Conservation (phyloP, 2,888 invertebrate genomes). For the Cyrtodaria siliqua region DNA sequence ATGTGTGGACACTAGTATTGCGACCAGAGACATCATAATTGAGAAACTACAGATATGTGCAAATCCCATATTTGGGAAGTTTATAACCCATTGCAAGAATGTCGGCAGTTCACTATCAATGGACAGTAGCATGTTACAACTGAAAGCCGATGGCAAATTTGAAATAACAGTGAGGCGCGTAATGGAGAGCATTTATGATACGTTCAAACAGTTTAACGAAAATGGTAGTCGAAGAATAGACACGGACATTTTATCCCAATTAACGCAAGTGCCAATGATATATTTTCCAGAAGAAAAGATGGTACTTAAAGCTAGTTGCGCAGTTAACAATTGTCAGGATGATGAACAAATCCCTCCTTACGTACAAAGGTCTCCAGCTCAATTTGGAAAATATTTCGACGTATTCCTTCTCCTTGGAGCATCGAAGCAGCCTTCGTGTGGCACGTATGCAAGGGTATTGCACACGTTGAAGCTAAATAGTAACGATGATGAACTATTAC, state of each 20-base stretch:
- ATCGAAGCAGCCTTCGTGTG: conserved; percentile 45
- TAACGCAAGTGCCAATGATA: conserved; percentile 17
- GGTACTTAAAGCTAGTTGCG: conserved; percentile 55
- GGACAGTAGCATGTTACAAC: background rate
- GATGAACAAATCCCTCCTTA: conserved; percentile 67
- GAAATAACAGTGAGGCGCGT: background rate
- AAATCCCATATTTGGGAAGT: background rate
- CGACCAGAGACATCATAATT: too few relatives aligned
- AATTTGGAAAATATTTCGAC: conserved; percentile 58
- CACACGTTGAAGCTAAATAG: conserved; percentile 39
- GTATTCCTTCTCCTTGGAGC: conserved; percentile 70
- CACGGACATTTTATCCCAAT: background rate
- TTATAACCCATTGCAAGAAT: conserved; percentile 9
- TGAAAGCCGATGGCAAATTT: background rate
- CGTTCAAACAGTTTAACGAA: background rate
- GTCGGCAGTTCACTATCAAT: background rate
- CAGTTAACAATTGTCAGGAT: conserved; percentile 48
- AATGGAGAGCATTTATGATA: conserved; percentile 19
- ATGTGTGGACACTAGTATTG: too few relatives aligned
- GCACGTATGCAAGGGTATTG: conserved; percentile 66
- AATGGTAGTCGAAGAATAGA: too few relatives aligned
- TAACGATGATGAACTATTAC: conserved; percentile 37
- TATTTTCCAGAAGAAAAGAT: conserved; percentile 30
- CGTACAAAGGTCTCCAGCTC: conserved; percentile 63
- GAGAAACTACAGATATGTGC: background rate